Evolutionary conservation across 1,140 invertebrate species (phyloP).

Genomic region (Conus betulinus): DNA sequence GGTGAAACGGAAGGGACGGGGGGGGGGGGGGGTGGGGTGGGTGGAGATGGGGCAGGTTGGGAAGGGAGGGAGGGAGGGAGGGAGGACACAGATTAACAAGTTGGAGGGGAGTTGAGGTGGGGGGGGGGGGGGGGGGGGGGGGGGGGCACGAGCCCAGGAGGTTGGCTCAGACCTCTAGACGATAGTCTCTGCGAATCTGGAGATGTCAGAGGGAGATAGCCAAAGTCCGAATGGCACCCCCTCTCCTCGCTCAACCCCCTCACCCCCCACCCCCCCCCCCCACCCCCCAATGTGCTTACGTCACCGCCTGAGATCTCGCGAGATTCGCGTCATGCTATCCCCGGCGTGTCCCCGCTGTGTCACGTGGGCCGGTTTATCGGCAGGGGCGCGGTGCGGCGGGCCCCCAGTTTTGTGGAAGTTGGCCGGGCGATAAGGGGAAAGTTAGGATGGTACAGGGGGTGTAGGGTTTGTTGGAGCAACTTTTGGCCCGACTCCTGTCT

Average conservation of each 20-base stretch:
- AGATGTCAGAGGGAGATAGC: background rate
- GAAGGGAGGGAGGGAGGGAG: too few species aligned
- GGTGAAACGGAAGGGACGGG: background rate
- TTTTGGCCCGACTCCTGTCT: background rate
- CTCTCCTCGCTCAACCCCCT: background rate
- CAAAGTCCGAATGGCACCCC: background rate
- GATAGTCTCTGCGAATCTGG: background rate
- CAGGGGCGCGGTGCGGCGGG: background rate
- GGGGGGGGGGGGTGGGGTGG: too few species aligned
- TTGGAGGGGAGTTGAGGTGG: too few species aligned
- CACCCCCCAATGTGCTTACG: background rate
- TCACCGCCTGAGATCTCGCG: background rate
- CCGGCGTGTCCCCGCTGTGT: background rate
- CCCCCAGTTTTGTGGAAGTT: background rate
- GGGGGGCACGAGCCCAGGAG: background rate
- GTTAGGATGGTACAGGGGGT: background rate
- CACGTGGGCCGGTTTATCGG: slow-evolving; percentile 1
- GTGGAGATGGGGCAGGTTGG: too few species aligned
- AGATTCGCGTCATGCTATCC: background rate
- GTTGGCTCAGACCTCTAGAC: too few species aligned
- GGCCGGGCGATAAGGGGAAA: background rate
- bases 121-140: background rate
- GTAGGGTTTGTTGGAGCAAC: background rate
- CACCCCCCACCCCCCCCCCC: too few species aligned
- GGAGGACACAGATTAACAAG: too few species aligned